These are phyloP conservation scores for Falco punctatus DNA, from an alignment of 2,113 vertebrate species.

Conservation along the genomic window DNA sequence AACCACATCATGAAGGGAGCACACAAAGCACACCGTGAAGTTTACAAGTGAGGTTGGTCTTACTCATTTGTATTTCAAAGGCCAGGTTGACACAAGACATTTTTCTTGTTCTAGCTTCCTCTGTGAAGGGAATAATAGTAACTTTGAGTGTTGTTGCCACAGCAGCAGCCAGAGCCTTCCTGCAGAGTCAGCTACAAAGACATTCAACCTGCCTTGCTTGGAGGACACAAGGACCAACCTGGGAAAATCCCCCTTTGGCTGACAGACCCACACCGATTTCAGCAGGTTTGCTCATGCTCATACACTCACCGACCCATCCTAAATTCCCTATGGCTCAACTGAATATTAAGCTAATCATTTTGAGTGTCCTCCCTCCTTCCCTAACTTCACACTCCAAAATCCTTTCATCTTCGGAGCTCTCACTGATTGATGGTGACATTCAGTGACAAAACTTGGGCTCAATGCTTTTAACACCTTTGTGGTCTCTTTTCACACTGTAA, in stretches of 20 bases:
- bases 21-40: conserved; percentile 35
- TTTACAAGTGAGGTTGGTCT: conserved; percentile 49
- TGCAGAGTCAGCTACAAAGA: neutral
- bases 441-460: neutral
- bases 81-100: conserved; percentile 50
- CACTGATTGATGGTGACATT: neutral
- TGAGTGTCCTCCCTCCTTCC: neutral
- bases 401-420: neutral
- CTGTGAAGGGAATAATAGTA: conserved; percentile 13
- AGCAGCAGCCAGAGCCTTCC: neutral
- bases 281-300: neutral
- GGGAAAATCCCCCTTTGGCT: neutral
- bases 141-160: neutral
- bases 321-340: neutral
- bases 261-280: neutral
- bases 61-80: conserved; percentile 65
- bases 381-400: neutral
- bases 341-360: neutral
- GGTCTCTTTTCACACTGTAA: neutral
- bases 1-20: neutral
- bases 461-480: neutral
- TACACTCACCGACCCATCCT: neutral
- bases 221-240: neutral
- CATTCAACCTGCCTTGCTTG: neutral
- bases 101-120: conserved; percentile 19